Base-by-base conservation (phyloP, 2,888 invertebrate genomes). In the Nebria salina region DNA sequence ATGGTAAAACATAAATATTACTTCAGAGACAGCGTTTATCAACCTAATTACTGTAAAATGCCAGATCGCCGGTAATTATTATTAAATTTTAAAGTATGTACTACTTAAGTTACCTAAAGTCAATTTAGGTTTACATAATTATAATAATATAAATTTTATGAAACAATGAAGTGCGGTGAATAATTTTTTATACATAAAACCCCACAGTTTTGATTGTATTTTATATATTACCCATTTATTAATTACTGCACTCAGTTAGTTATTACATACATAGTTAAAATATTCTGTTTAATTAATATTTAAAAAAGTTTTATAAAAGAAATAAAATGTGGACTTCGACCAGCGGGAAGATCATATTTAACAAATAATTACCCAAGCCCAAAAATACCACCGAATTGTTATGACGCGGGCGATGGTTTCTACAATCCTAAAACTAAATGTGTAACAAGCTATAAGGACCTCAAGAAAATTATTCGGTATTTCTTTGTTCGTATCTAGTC, bases 381-480 rank as follows among this genome's bases (percentile, higher is more conserved):
- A 42, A 84, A 87, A 0, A 91, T 96, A 64, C 94, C 94, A 0
- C 85, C 88, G 0, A 92, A 92, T 0, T 92, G 91, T 85, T 95
- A 93, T 85, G 96, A 96, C 84, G 91, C 92, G 0, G 94, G 93
- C 0, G 94, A 95, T 85, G 96, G 95, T 0, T 93, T 94, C 85
- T 95, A 91, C 85, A 90, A 93, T 84, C 91, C 92, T 0, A 85
- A 87, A 26, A 91, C 90, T 0, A 86, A 86, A 81, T 87, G 86
- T 77, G 85, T 92, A 5, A 89, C 88, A 82, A 90, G 89, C 43
- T 87, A 88, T 26, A 86, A 87, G 9, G 88, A 90, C 75, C 83
- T 87, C 2, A 86, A 83, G 26, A 86, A 86, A 82, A 87, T 87
- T 76, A 65, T 83, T 65, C 70, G 85, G 85, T 83, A 76, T 2